Evolutionary conservation across 35 echinoderm and acorn worm genomes (phyloP).

Genomic region (Apostichopus californicus): DNA sequence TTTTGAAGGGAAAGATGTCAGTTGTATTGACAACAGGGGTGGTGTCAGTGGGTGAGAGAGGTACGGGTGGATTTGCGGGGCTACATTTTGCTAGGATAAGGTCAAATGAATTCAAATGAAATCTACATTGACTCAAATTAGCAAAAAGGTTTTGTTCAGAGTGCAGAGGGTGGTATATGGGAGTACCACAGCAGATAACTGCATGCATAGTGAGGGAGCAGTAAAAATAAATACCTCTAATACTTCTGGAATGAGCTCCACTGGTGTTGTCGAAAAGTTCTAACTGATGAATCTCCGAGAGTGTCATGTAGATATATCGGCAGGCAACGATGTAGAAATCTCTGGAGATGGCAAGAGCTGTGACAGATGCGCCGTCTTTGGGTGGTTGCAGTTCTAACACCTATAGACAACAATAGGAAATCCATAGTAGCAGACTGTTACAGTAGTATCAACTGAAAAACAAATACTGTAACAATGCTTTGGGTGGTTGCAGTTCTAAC

Average conservation of each 20-base stretch:
- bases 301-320: constrained; percentile 90
- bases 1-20: too few relatives aligned
- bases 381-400: constrained; percentile 65
- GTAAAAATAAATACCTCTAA: constrained; percentile 64
- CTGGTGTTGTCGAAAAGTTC: constrained; percentile 88
- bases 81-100: too few relatives aligned
- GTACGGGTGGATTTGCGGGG: too few relatives aligned
- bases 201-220: background rate
- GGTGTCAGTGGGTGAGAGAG: too few relatives aligned
- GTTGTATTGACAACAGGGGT: too few relatives aligned
- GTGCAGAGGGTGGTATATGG: background rate
- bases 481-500: too few relatives aligned
- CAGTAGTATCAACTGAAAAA: too few relatives aligned
- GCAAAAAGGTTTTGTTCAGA: background rate
- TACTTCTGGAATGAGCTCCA: constrained; percentile 65
- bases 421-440: background rate
- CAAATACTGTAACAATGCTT: too few relatives aligned
- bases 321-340: constrained; percentile 93
- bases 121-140: too few relatives aligned
- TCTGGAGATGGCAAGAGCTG: constrained; percentile 76
- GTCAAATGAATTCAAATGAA: too few relatives aligned
- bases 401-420: constrained; percentile 23
- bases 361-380: constrained; percentile 79
- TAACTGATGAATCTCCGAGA: constrained; percentile 86
- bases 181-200: background rate